These are phyloP conservation scores for Erithacus rubecula DNA, from an alignment of 2,797 vertebrate genomes.

Conservation along the genomic window DNA sequence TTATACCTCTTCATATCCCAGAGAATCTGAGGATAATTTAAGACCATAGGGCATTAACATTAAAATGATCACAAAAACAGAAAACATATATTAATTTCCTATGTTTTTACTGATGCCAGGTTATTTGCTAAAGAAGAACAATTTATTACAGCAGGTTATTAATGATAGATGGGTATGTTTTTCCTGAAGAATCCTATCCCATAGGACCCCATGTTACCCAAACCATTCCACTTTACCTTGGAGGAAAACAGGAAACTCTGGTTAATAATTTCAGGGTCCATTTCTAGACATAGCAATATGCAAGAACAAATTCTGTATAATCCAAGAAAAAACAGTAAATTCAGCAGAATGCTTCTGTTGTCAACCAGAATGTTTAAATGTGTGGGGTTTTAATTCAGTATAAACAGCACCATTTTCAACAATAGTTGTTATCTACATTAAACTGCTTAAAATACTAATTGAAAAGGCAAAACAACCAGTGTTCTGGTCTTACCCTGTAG, in stretches of 20 bases:
- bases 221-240: not conserved
- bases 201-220: not conserved
- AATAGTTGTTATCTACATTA: not conserved
- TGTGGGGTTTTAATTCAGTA: not conserved
- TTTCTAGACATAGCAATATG: not conserved
- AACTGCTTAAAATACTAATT: not conserved
- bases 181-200: not conserved
- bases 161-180: not conserved
- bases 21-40: not conserved
- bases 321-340: not conserved
- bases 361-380: not conserved
- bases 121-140: not conserved
- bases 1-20: not conserved
- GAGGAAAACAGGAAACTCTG: not conserved
- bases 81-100: not conserved
- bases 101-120: not conserved
- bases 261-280: not conserved
- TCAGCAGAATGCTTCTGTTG: not conserved
- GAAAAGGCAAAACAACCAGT: not conserved
- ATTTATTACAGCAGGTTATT: not conserved
- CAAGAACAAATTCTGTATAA: not conserved
- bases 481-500: slow-evolving; percentile 77
- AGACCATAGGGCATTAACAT: not conserved
- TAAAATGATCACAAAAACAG: not conserved
- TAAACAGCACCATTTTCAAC: not conserved